A percentile compares a stretch with the other conserved stretches of the same genome.
Evolutionary conservation across 2,113 vertebrate species (phyloP).

Genomic region (Atlantisia rogersi): DNA sequence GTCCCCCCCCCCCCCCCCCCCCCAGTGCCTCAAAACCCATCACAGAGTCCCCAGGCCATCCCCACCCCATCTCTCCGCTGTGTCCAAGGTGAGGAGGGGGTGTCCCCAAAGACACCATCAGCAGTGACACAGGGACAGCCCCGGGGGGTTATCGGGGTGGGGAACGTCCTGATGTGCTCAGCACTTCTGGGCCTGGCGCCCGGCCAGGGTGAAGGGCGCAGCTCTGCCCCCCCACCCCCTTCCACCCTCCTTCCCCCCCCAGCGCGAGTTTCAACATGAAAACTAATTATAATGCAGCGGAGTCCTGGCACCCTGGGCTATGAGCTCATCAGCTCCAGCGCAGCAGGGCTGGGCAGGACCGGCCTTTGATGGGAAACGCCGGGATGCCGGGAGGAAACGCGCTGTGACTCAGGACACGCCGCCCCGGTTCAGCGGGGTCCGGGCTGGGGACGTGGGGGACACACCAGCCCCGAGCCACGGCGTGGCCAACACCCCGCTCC

Average conservation of each 20-base stretch:
- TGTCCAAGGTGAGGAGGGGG: background rate
- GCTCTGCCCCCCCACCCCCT: background rate
- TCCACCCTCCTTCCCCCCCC: background rate
- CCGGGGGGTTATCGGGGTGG: background rate
- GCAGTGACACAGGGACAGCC: background rate
- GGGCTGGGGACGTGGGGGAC: background rate
- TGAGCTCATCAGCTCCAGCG: constrained; percentile 28
- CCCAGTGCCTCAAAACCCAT: fast-evolving
- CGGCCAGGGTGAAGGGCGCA: background rate
- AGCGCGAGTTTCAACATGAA: constrained; percentile 9
- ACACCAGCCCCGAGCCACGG: fast-evolving
- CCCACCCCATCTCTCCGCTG: fast-evolving
- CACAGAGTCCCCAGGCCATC: fast-evolving
- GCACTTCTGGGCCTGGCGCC: background rate
- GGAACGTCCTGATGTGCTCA: background rate
- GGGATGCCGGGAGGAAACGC: background rate
- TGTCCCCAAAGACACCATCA: fast-evolving
- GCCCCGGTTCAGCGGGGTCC: background rate
- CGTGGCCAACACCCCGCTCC: fast-evolving
- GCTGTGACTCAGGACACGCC: background rate
- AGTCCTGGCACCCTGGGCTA: constrained; percentile 40
- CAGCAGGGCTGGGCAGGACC: constrained; percentile 33
- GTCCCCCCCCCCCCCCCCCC: too few relatives aligned
- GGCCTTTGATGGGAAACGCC: constrained; percentile 23
- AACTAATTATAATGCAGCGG: constrained; percentile 16